Base-by-base conservation (phyloP, 2,888 invertebrate genomes). In the Bembecia ichneumoniformis region DNA sequence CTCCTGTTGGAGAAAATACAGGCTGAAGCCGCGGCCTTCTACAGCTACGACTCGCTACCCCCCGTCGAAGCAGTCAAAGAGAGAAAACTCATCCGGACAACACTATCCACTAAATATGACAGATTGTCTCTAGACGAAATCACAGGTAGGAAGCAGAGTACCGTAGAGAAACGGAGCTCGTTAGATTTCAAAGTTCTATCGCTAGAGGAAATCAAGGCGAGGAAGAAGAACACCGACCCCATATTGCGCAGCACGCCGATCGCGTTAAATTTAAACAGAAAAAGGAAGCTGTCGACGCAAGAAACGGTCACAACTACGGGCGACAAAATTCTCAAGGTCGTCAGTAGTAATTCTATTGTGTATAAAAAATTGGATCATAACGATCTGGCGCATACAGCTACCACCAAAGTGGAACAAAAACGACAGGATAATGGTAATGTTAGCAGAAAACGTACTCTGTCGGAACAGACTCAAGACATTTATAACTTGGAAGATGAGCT, bases 1-100 rank as follows among this genome's bases (percentile, higher is more conserved):
- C 88, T 91, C 55, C 88, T 90, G 46, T 80, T 93, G 48, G 92
- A 92, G 77, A 88, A 88, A 62, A 90, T 93, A 52, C 92, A 93
- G 69, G 92, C 91, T 0, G 92, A 91, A 68, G 89, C 91, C 1
- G 93, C 92, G 4, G 92, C 92, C n/a, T 91, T 88, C 80, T 93
- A 92, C 79, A 89, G 89, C 59, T 92, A 91, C 81, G 88, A 90
- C 62, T 65, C 80, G 48, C 74, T 80, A 47, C 65, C 70, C 4
- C 65, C 3, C 45, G 51, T 58, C 1, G 71, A 64, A 9, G 48
- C 52, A 40, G 43, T 54, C 52, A 71, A 58, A 49, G 79, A 70
- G 51, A 75, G 77, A 46, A 79, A 71, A 64, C 65, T 73, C 1
- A 63, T 73, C 49, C 58, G 78, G 36, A 59, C 72, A 15, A 80